Percentiles rank a stretch among this genome's conserved stretches.
Evolutionary conservation across 2,888 invertebrate species (phyloP).

Genomic region (Cacoxenus indagator): DNA sequence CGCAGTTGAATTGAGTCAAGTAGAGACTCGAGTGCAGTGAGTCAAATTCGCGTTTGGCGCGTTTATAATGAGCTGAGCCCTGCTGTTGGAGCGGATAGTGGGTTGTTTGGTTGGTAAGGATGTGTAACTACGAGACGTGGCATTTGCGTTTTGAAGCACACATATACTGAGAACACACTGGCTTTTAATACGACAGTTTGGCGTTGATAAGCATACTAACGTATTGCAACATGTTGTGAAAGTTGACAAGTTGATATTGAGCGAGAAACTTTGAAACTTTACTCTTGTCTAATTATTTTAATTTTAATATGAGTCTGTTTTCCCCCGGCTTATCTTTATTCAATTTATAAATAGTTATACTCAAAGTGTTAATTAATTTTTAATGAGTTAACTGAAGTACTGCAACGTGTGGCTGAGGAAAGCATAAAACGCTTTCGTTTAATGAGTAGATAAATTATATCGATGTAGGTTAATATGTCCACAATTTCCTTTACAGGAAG

Average conservation of each 20-base stretch:
- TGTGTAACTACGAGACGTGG: not conserved
- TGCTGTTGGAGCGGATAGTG: not conserved
- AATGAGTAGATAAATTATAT: too few relatives aligned
- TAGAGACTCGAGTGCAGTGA: not conserved
- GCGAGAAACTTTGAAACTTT: conserved; percentile 7
- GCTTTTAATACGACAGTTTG: too few relatives aligned
- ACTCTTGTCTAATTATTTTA: conserved; percentile 1
- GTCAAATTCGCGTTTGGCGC: not conserved
- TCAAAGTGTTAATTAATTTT: not conserved
- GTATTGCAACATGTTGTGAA: too few relatives aligned
- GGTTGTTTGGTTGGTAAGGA: not conserved
- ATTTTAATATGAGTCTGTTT: not conserved
- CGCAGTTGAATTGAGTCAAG: not conserved
- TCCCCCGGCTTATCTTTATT: not conserved
- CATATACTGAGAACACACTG: too few relatives aligned
- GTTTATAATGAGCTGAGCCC: too few relatives aligned
- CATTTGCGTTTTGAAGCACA: too few relatives aligned
- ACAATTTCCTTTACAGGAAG: too few relatives aligned
- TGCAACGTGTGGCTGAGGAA: too few relatives aligned
- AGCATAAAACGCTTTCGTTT: too few relatives aligned
- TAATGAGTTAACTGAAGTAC: conserved; percentile 7
- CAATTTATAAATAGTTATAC: not conserved
- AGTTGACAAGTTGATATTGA: too few relatives aligned
- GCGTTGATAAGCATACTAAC: too few relatives aligned
- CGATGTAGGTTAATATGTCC: too few relatives aligned